A percentile compares a stretch with the other conserved stretches of the same genome.
Conservation (phyloP, 2,113 vertebrate species). For the Apodemus speciosus region DNA sequence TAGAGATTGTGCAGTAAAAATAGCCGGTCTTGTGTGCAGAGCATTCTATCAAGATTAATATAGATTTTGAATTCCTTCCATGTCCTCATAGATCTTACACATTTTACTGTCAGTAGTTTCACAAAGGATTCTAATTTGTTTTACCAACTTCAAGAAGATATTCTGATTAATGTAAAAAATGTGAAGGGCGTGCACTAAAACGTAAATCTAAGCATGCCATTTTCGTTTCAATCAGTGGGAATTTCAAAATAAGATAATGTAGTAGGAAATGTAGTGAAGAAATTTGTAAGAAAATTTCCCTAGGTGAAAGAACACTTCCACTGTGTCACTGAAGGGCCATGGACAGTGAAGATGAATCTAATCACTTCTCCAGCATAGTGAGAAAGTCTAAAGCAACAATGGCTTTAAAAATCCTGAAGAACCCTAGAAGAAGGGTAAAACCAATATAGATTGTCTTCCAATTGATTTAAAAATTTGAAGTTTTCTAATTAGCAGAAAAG, state of each 20-base stretch:
- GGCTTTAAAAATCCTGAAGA: background rate
- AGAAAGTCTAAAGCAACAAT: background rate
- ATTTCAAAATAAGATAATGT: background rate
- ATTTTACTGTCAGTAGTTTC: slow-evolving; percentile 81
- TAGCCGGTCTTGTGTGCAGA: slow-evolving; percentile 67
- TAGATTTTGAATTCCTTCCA: slow-evolving; percentile 55
- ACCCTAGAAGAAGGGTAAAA: background rate
- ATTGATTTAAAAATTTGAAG: background rate
- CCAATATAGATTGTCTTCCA: background rate
- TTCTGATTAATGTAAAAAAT: slow-evolving; percentile 18
- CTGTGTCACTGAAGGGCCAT: background rate
- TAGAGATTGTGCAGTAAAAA: slow-evolving; percentile 66
- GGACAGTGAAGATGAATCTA: background rate
- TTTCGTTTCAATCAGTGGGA: background rate
- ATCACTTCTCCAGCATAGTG: background rate
- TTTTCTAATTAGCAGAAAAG: background rate
- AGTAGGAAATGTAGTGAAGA: background rate
- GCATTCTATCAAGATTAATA: slow-evolving; percentile 78
- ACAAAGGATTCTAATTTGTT: slow-evolving; percentile 77
- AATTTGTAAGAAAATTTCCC: background rate
- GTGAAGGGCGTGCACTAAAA: background rate
- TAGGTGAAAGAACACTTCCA: background rate
- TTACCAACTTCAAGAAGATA: slow-evolving; percentile 78
- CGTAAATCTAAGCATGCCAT: background rate
- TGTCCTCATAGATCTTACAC: slow-evolving; percentile 65